Conservation (phyloP, 2,113 vertebrate species). For the Lepus timidus region DNA sequence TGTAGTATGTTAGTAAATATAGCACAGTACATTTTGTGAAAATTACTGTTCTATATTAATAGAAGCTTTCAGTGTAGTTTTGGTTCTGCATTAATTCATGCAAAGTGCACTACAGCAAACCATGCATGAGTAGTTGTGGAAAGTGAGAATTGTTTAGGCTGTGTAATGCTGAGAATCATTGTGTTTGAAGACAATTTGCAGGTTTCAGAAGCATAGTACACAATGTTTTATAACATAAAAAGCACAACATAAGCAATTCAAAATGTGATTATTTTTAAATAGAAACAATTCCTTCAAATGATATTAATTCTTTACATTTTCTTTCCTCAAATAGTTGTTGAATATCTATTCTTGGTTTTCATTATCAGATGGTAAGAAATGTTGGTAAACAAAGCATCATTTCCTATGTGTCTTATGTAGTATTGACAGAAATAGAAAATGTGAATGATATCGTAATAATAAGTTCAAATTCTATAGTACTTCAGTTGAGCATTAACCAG, state of each 20-base stretch:
- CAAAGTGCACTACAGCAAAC: not conserved
- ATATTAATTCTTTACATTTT: not conserved
- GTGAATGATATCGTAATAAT: not conserved
- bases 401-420: not conserved
- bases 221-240: not conserved
- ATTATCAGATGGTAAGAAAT: not conserved
- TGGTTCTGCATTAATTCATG: not conserved
- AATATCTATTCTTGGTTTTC: not conserved
- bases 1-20: conserved; percentile 46
- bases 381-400: not conserved
- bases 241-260: not conserved
- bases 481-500: not conserved
- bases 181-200: not conserved
- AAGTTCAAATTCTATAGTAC: not conserved
- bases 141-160: not conserved
- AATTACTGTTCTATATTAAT: conserved; percentile 44
- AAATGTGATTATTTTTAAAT: conserved; percentile 42
- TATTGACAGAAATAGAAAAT: not conserved
- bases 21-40: conserved; percentile 4
- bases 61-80: conserved; percentile 17
- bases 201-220: conserved; percentile 3
- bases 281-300: not conserved
- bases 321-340: not conserved
- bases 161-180: not conserved
- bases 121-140: not conserved